Percentiles rank a stretch among this genome's conserved stretches.
phyloP scores from a whole-genome alignment of 2,797 vertebrate genomes.

The Gallinago solitaria region DNA sequence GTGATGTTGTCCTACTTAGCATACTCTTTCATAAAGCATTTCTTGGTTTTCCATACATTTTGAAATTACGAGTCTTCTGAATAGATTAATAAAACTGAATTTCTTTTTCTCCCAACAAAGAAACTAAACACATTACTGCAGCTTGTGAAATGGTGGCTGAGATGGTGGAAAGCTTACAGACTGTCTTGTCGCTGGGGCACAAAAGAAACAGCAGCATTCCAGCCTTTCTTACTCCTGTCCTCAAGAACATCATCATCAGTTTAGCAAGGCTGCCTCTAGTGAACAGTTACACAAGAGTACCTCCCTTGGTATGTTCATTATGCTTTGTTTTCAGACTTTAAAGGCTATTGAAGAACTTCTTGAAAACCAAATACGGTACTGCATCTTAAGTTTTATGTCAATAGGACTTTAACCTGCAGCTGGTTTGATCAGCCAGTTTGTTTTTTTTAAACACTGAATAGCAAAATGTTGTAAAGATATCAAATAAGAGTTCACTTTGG shows the following conservation, averaged over 20 bases:
- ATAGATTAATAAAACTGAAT: not conserved
- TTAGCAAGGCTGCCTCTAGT: constrained; percentile 93
- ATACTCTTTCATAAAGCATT: not conserved
- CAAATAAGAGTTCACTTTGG: not conserved
- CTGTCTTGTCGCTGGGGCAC: constrained; percentile 87
- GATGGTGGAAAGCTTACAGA: constrained; percentile 91
- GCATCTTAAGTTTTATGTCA: not conserved
- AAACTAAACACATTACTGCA: constrained; percentile 43
- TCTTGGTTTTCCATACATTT: not conserved
- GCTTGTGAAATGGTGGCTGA: constrained; percentile 93
- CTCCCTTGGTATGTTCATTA: constrained; percentile 87
- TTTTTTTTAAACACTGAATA: not conserved
- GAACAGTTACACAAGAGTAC: constrained; percentile 94
- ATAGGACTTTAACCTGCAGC: not conserved
- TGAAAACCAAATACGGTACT: not conserved
- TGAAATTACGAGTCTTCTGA: not conserved
- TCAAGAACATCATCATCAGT: constrained; percentile 92
- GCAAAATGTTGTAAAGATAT: not conserved
- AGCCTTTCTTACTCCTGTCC: constrained; percentile 88
- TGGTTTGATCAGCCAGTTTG: not conserved
- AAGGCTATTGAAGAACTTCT: not conserved
- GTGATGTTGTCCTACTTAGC: not conserved
- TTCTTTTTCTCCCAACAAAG: constrained; percentile 35
- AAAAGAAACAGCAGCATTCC: constrained; percentile 83
- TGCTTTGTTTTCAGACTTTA: not conserved